phyloP scores from a whole-genome alignment of 2,797 vertebrate genomes.

The Malacoraja senta region DNA sequence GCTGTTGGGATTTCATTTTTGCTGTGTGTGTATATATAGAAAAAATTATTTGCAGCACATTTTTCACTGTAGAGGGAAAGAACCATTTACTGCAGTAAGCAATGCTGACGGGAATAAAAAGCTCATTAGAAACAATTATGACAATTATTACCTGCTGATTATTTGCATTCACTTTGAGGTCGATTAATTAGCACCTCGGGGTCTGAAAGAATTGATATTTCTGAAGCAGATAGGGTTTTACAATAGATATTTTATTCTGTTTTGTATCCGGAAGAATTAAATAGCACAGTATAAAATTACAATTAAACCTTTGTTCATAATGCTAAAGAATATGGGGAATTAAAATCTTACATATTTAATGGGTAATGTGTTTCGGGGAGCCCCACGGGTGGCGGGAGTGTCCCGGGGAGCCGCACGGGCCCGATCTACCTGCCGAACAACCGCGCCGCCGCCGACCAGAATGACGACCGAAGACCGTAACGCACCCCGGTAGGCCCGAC shows the following conservation, averaged over 20 bases:
- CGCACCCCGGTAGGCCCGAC: no score
- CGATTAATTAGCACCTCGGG: neutral
- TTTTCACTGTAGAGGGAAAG: neutral
- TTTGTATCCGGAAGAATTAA: neutral
- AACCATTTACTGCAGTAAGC: neutral
- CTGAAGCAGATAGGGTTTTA: neutral
- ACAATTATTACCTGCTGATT: conserved; percentile 8
- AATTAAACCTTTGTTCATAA: neutral
- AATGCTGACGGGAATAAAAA: neutral
- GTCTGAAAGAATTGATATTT: conserved; percentile 1
- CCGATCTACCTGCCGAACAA: no score
- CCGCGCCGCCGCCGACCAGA: no score
- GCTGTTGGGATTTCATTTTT: neutral
- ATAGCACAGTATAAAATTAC: neutral
- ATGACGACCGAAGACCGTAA: no score
- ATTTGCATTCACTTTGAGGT: neutral
- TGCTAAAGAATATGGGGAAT: neutral
- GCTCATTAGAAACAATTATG: conserved; percentile 17
- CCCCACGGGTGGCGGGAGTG: no score
- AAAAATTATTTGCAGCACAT: neutral
- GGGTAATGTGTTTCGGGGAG: neutral
- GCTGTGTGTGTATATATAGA: neutral
- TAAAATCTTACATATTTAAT: neutral
- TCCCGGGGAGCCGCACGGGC: no score
- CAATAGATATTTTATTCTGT: neutral